Percentiles rank a stretch among this genome's conserved stretches.
These are phyloP conservation scores for Eremobia ochroleuca DNA, from an alignment of 2,888 invertebrate species.

Conservation along the genomic window DNA sequence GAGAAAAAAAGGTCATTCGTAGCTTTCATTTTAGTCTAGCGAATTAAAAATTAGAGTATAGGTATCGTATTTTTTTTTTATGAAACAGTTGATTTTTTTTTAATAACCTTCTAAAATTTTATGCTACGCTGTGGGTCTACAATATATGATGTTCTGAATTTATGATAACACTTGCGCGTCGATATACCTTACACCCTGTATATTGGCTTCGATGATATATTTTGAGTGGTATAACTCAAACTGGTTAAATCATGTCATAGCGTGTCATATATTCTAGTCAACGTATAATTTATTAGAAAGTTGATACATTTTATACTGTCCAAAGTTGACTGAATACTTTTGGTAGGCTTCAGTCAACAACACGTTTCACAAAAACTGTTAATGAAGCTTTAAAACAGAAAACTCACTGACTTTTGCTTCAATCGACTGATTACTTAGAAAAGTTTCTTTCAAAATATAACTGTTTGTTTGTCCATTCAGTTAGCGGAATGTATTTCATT, in stretches of 20 bases:
- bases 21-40: too few species aligned
- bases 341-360: constrained; percentile 15
- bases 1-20: too few species aligned
- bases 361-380: constrained; percentile 15
- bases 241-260: constrained; percentile 1
- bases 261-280: constrained; percentile 13
- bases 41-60: too few species aligned
- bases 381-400: constrained; percentile 25
- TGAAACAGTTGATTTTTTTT: neutral
- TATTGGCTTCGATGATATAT: neutral
- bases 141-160: neutral
- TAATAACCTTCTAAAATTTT: neutral
- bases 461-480: constrained; percentile 58
- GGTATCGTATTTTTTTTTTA: neutral
- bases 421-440: constrained; percentile 30
- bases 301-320: neutral
- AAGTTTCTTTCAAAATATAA: constrained; percentile 44
- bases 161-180: neutral
- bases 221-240: neutral
- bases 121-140: neutral
- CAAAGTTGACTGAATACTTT: constrained; percentile 21
- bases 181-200: neutral
- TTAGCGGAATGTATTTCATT: constrained; percentile 56
- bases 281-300: constrained; percentile 15
- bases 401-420: constrained; percentile 28